phyloP scores from a whole-genome alignment of 2,113 vertebrate genomes.

The Corynorhinus townsendii region DNA sequence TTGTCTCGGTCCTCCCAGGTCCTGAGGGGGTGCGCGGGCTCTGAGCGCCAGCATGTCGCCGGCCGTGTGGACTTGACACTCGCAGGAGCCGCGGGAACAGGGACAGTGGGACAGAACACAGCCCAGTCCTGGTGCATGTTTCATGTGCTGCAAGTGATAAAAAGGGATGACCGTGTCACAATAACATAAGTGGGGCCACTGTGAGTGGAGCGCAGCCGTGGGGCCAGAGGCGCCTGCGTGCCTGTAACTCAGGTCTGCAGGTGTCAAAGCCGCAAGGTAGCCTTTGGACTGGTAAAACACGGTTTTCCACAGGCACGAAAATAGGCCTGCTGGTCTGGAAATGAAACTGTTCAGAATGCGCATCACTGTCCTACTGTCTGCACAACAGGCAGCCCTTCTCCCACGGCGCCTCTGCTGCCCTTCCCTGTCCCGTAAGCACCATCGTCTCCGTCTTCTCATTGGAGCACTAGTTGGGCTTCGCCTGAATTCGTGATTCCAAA shows the following conservation, averaged over 20 bases:
- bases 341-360: not conserved
- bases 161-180: not conserved
- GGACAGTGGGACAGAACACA: not conserved
- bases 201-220: not conserved
- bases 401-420: fast-evolving
- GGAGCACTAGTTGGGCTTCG: not conserved
- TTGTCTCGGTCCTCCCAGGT: fast-evolving
- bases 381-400: not conserved
- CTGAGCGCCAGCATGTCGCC: not conserved
- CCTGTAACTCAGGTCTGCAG: not conserved
- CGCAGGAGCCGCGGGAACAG: not conserved
- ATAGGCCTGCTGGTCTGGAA: not conserved
- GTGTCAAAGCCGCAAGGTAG: no score
- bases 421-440: not conserved
- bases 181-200: no score
- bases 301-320: no score
- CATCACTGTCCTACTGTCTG: not conserved
- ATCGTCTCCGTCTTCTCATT: not conserved
- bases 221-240: not conserved
- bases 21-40: fast-evolving
- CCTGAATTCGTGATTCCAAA: not conserved
- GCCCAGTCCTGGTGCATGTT: not conserved
- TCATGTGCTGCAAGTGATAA: not conserved
- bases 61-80: not conserved
- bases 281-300: not conserved